Evolutionary conservation across 2,113 vertebrate species (phyloP), one percentile per base, ranked within the genome.

Genomic region (Merops nubicus): DNA sequence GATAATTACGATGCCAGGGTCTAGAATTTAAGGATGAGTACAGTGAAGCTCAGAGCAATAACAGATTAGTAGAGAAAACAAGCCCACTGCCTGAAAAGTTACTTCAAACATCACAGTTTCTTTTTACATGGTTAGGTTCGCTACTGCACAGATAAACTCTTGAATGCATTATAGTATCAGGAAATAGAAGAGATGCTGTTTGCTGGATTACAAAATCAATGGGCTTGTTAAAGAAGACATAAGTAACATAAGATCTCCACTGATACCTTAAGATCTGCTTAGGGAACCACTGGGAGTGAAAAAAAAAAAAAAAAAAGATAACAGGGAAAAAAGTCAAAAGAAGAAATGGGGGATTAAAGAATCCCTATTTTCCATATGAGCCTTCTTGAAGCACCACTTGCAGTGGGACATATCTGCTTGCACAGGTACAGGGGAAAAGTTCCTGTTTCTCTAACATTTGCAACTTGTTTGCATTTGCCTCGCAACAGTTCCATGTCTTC

Each of bases 201-300:
- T 81, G 18, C 40, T 75, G 43, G 83, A 85, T 93, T 81, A 79
- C 13, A 57, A 73, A 81, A 95, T 93, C 80, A 92, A 79, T 62
- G 53, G 36, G n/a, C 77, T 95, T 40, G 34, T 96, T 95, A 94
- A 78, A 19, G 56, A 65, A 79, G 57, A 56, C 31, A 9, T 72
- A 93, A 89, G 84, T 59, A 75, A 67, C 56, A 69, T 75, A 57
- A 83, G 74, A 91, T 93, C 65, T 93, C 70, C 85, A 65, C 57
- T 84, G 80, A 89, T 95, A 88, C 50, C 73, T 85, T 87, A 79
- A 89, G 81, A 85, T 91, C 36, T 91, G 69, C 70, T 85, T 91
- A 91, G 62, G 31, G 29, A 89, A 63, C 12, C 53, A 48, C 31
- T 33, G 31, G 65, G 21, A 91, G 48, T 75, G 7, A 25, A 57